These are phyloP conservation scores for Dexiosoma caninum DNA, from an alignment of 2,888 invertebrate species.

Conservation along the genomic window DNA sequence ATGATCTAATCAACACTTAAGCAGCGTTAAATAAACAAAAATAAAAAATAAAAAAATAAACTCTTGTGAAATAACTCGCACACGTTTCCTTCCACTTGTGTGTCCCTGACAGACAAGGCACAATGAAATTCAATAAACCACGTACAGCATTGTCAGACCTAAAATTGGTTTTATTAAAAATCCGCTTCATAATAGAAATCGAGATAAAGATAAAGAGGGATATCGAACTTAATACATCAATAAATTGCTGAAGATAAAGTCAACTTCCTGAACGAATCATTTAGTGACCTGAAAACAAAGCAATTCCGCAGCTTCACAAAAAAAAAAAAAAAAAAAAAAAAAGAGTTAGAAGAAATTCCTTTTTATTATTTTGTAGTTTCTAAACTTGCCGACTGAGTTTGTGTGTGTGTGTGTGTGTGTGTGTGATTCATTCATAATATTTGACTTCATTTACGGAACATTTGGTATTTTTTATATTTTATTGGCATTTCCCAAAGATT, in stretches of 20 bases:
- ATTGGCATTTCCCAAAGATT: slow-evolving; percentile 26
- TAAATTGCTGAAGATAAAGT: slow-evolving; percentile 47
- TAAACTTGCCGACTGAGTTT: slow-evolving; percentile 1
- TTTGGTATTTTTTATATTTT: no score
- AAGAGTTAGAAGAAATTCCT: slow-evolving; percentile 10
- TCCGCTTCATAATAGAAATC: slow-evolving; percentile 35
- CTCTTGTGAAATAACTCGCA: not conserved
- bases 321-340: no score
- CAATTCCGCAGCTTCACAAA: not conserved
- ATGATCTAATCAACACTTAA: slow-evolving; percentile 61
- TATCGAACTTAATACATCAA: slow-evolving; percentile 27
- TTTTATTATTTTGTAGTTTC: not conserved
- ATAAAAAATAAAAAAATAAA: no score
- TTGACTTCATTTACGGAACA: not conserved
- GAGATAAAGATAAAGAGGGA: slow-evolving; percentile 33
- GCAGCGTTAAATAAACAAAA: slow-evolving; percentile 35
- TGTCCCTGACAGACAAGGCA: slow-evolving; percentile 31
- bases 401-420: no score
- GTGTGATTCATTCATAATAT: slow-evolving; percentile 13
- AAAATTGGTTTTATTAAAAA: not conserved
- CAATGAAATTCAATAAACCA: slow-evolving; percentile 39
- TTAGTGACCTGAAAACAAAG: slow-evolving; percentile 28
- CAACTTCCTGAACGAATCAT: slow-evolving; percentile 46
- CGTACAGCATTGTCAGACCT: slow-evolving; percentile 49
- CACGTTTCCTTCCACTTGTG: slow-evolving; percentile 34